Evolutionary conservation across 2,888 invertebrate species (phyloP).

Genomic region (Dioctria linearis): DNA sequence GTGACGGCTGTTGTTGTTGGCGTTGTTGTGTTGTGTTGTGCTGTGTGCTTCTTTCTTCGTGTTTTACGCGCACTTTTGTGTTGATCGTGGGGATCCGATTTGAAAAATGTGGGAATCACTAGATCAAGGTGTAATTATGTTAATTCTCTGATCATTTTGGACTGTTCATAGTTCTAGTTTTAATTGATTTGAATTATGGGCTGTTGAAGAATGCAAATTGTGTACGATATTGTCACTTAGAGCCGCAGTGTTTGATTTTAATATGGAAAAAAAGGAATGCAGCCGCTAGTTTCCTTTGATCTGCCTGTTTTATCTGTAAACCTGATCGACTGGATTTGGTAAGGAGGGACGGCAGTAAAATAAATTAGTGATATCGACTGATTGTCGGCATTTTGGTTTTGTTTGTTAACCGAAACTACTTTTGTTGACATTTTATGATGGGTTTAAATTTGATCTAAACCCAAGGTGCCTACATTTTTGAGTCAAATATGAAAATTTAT

Average conservation of each 20-base stretch:
- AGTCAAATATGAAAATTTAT: constrained; percentile 3
- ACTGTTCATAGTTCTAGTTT: constrained; percentile 22
- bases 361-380: constrained; percentile 34
- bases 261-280: not conserved
- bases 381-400: constrained; percentile 39
- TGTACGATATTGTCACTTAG: not conserved
- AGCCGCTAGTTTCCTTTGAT: constrained; percentile 19
- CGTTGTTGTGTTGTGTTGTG: constrained; percentile 21
- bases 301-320: constrained; percentile 26
- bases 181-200: constrained; percentile 47
- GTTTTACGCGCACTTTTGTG: constrained; percentile 51
- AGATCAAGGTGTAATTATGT: constrained; percentile 49
- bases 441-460: not conserved
- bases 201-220: constrained; percentile 29
- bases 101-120: constrained; percentile 51
- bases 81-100: constrained; percentile 41
- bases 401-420: constrained; percentile 35
- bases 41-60: constrained; percentile 23
- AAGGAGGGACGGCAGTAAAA: constrained; percentile 37
- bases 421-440: constrained; percentile 48
- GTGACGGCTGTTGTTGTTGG: not conserved
- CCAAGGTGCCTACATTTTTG: not conserved
- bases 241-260: not conserved
- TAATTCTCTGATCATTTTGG: constrained; percentile 39
- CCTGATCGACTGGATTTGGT: constrained; percentile 9